Evolutionary conservation across 2,113 vertebrate genomes (phyloP).

Genomic region (Grallaria varia): DNA sequence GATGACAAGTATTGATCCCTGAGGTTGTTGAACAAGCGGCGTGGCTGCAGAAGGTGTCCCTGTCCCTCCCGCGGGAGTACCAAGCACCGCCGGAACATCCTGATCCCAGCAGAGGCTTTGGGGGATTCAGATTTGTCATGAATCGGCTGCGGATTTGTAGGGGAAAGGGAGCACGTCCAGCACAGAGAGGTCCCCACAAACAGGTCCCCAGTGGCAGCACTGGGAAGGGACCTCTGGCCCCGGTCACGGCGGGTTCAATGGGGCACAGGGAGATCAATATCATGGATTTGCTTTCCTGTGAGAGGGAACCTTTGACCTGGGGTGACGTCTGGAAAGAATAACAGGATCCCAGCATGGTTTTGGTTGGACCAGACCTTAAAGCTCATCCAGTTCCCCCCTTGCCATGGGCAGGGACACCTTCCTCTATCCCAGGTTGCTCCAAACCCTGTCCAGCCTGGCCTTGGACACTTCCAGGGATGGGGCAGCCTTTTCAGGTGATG

Average conservation of each 20-base stretch:
- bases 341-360: neutral
- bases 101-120: rapidly evolving
- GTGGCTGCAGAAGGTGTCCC: neutral
- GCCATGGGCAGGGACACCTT: neutral
- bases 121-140: neutral
- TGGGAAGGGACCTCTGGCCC: neutral
- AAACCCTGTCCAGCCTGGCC: neutral
- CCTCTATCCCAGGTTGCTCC: neutral
- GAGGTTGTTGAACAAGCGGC: neutral
- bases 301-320: neutral
- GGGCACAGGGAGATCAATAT: neutral
- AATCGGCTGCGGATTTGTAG: neutral
- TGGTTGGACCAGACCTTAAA: neutral
- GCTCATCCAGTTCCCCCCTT: neutral
- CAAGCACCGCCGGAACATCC: neutral
- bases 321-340: neutral
- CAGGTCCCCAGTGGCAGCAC: rapidly evolving
- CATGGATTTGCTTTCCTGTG: neutral
- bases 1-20: neutral
- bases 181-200: rapidly evolving
- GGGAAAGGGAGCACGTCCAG: rapidly evolving
- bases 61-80: rapidly evolving
- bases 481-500: neutral
- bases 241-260: rapidly evolving
- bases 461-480: neutral